Evolutionary conservation across 2,888 invertebrate genomes (phyloP).

Genomic region (Dexiosoma caninum): DNA sequence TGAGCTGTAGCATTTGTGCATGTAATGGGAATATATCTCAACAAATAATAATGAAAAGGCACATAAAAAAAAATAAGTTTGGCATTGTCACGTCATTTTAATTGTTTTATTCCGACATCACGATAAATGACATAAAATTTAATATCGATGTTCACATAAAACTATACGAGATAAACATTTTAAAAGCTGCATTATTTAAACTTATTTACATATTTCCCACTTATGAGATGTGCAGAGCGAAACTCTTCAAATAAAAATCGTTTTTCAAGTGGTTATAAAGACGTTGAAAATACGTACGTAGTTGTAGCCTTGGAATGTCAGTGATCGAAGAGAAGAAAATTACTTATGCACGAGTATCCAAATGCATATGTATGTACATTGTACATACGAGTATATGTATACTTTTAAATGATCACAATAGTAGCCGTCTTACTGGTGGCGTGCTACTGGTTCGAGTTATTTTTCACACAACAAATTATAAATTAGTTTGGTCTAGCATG

Average conservation of each 20-base stretch:
- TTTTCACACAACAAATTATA: too few species aligned
- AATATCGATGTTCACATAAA: conserved; percentile 47
- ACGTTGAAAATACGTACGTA: neutral
- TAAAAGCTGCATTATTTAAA: neutral
- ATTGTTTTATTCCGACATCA: conserved; percentile 65
- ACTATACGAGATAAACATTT: neutral
- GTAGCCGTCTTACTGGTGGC: too few species aligned
- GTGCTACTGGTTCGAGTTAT: too few species aligned
- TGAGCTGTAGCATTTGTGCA: neutral
- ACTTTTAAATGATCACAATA: too few species aligned
- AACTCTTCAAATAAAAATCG: neutral
- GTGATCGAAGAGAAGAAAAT: too few species aligned
- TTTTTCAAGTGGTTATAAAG: neutral
- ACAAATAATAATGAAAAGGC: neutral
- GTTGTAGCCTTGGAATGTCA: neutral
- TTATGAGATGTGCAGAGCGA: neutral
- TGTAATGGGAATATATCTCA: conserved; percentile 9
- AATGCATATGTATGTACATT: too few species aligned
- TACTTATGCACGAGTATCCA: too few species aligned
- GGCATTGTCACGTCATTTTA: conserved; percentile 67
- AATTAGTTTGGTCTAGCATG: too few species aligned
- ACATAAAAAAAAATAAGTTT: conserved; percentile 28
- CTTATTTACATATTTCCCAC: neutral
- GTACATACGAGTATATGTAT: too few species aligned
- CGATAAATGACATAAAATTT: conserved; percentile 57